Conservation (phyloP, 2,113 vertebrate genomes). For the Psettodes erumei region DNA sequence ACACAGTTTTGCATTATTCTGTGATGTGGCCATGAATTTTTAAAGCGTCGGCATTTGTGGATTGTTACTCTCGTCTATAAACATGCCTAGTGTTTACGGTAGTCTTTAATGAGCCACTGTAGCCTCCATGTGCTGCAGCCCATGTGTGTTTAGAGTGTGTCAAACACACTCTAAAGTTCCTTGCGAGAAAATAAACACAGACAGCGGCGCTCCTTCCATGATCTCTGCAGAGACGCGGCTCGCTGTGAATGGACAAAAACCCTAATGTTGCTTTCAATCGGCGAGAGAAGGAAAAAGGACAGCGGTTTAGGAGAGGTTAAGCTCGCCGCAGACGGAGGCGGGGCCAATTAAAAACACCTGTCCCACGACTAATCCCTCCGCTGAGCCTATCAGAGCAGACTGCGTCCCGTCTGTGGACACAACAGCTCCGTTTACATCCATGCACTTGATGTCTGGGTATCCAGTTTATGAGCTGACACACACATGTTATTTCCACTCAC, state of each 20-base stretch:
- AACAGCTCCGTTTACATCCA: not conserved
- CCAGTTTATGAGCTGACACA: conserved; percentile 14
- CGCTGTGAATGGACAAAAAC: not conserved
- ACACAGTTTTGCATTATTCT: not conserved
- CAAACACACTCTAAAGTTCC: conserved; percentile 50
- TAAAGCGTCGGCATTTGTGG: not conserved
- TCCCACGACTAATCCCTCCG: conserved; percentile 43
- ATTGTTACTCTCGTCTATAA: conserved; percentile 7
- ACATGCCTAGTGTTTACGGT: conserved; percentile 41
- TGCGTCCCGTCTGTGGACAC: conserved; percentile 5
- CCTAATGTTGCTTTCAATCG: conserved; percentile 6
- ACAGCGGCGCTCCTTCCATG: conserved; percentile 17
- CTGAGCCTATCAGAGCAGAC: conserved; percentile 18
- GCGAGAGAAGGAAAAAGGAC: not conserved
- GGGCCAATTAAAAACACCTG: conserved; percentile 70
- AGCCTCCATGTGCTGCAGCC: not conserved
- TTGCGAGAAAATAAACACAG: conserved; percentile 50
- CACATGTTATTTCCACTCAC: not conserved
- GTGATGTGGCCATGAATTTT: not conserved
- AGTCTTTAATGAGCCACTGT: conserved; percentile 17
- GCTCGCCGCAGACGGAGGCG: conserved; percentile 30
- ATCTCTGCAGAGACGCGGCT: not conserved
- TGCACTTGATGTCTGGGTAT: not conserved
- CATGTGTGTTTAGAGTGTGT: conserved; percentile 40
- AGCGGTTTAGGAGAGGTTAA: conserved; percentile 17